Evolutionary conservation across 2,888 invertebrate genomes (phyloP), one percentile per base, ranked within the genome.

Genomic region (Pachliopta kotzebuea): DNA sequence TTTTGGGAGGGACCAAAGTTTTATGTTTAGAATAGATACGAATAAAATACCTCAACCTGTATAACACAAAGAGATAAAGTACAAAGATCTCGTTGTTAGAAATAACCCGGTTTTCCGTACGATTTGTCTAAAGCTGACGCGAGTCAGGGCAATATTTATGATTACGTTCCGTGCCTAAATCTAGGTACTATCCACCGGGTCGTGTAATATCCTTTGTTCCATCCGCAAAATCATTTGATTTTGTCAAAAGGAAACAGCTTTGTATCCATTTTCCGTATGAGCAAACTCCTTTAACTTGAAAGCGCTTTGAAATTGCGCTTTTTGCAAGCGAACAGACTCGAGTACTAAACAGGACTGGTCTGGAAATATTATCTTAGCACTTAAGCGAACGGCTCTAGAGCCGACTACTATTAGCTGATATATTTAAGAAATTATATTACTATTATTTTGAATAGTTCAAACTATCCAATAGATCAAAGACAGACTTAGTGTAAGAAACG

Each of bases 211-310:
- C 58, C 69, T 72, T 75, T 74, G 71, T 75, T 72, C 70, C 68
- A 68, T 67, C 65, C 66, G 67, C 69, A 68, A 73, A 74, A 72
- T 70, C 68, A 63, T 68, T 69, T 65, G 67, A 65, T 67, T 67
- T 69, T 70, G 66, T 74, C 74, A 71, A 74, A 77, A 74, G 74
- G 70, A 73, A 68, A 64, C 64, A 54, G 56, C 68, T 68, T 68
- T 69, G 65, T 72, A 67, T 71, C 71, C 73, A 73, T 76, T 76
- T 77, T 74, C 73, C 76, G 71, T 68, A 62, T 67, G 73, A 73
- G 67, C 69, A 71, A 70, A 68, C 71, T 69, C 70, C 68, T 69
- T 71, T 71, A 66, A 63, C 64, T 63, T 52, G 56, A 37, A 59
- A 61, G 65, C 60, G 69, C 70, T 72, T 71, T 70, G 69, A 71